phyloP scores from a whole-genome alignment of 2,797 vertebrate species.

The Xenops minutus region DNA sequence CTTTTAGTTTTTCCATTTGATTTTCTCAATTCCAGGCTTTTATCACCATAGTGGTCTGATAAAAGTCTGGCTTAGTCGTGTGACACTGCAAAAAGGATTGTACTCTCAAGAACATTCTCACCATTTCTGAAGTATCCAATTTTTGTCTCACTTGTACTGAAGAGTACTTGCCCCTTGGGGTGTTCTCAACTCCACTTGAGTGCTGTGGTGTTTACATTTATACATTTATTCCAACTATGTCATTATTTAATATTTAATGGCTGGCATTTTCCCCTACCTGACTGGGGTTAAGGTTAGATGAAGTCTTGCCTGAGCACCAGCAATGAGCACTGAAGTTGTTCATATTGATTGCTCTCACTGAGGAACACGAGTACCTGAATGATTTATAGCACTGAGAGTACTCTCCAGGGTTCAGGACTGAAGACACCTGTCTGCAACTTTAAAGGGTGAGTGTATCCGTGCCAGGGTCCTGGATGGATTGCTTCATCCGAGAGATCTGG shows the following conservation, averaged over 20 bases:
- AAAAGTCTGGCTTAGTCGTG: constrained; percentile 82
- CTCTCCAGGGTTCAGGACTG: constrained; percentile 13
- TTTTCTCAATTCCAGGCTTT: constrained; percentile 81
- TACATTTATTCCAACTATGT: constrained; percentile 76
- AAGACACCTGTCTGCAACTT: neutral
- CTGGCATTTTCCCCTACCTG: constrained; percentile 17
- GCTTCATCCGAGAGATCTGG: neutral
- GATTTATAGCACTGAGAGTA: constrained; percentile 31
- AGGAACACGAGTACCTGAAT: constrained; percentile 53
- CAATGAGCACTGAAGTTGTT: constrained; percentile 60
- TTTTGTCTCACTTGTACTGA: constrained; percentile 73
- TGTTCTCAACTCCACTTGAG: constrained; percentile 64
- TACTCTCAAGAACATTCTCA: constrained; percentile 77
- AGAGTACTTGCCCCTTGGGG: constrained; percentile 59
- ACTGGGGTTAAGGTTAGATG: neutral
- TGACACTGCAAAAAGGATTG: constrained; percentile 90
- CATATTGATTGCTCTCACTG: constrained; percentile 36
- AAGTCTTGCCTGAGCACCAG: neutral
- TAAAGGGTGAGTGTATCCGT: neutral
- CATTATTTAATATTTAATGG: constrained; percentile 84
- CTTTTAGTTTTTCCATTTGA: constrained; percentile 35
- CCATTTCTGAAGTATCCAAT: constrained; percentile 67
- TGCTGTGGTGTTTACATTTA: constrained; percentile 78
- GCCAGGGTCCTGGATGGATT: neutral
- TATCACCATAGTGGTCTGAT: constrained; percentile 85